Percentiles rank a stretch among this genome's conserved stretches.
These are phyloP conservation scores for Orycteropus afer DNA, from an alignment of 2,113 vertebrate species.

Conservation along the genomic window DNA sequence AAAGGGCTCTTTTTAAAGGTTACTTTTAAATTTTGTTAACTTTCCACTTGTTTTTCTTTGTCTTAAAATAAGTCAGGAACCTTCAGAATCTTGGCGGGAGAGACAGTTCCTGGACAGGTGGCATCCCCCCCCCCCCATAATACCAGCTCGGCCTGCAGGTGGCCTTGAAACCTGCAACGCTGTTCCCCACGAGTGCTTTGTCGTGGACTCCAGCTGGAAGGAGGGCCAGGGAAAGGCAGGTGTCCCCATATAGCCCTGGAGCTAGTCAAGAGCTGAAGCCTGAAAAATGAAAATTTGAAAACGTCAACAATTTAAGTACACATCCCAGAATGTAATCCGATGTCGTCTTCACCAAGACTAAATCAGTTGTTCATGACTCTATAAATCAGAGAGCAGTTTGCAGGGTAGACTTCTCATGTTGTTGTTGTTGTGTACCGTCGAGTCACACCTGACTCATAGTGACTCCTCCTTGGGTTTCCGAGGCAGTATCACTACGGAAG, in stretches of 20 bases:
- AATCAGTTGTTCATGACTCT: too few relatives aligned
- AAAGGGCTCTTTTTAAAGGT: background rate
- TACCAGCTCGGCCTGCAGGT: background rate
- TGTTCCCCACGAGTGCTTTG: background rate
- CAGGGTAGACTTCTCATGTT: background rate
- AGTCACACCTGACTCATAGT: too few relatives aligned
- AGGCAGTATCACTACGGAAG: too few relatives aligned
- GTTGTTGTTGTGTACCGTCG: too few relatives aligned
- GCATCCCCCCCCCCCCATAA: background rate
- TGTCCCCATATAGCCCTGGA: too few relatives aligned
- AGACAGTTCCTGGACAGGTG: background rate
- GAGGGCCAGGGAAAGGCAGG: background rate
- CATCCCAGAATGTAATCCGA: too few relatives aligned
- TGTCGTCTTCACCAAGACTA: background rate
- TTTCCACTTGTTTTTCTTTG: background rate
- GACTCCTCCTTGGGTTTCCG: too few relatives aligned
- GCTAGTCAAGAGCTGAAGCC: background rate
- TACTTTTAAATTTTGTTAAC: background rate
- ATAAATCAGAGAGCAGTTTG: background rate
- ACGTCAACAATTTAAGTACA: background rate
- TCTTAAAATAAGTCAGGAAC: background rate
- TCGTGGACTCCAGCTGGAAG: background rate
- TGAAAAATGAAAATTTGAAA: background rate
- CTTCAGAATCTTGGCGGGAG: background rate
- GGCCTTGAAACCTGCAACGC: background rate